Percentiles rank a stretch among this genome's conserved stretches.
Conservation (phyloP, 2,797 vertebrate genomes). For the Pygocentrus nattereri region DNA sequence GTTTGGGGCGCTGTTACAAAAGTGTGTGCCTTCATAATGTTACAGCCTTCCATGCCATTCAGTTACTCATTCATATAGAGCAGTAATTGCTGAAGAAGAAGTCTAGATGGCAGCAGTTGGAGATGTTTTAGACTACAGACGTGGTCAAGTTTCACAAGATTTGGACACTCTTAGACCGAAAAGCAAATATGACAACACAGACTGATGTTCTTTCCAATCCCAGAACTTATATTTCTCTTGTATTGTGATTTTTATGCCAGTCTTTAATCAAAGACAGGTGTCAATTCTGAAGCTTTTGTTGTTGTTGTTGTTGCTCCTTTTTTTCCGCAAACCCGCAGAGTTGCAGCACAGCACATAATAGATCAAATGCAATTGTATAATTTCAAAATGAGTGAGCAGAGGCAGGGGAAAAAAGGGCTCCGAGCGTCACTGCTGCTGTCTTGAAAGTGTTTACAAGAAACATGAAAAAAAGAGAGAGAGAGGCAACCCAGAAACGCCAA, state of each 20-base stretch:
- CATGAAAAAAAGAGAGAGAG: slow-evolving; percentile 75
- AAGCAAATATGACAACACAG: neutral
- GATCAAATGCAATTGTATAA: slow-evolving; percentile 67
- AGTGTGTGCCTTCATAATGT: neutral
- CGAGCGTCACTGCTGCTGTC: slow-evolving; percentile 81
- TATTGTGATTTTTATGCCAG: slow-evolving; percentile 12
- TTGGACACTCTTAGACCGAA: neutral
- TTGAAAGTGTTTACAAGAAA: slow-evolving; percentile 91
- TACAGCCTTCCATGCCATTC: neutral
- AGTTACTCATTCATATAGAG: neutral
- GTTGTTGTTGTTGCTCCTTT: neutral
- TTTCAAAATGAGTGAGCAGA: slow-evolving; percentile 58
- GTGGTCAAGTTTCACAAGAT: neutral
- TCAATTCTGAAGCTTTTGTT: slow-evolving; percentile 11
- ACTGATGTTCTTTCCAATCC: neutral
- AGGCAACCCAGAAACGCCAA: slow-evolving; percentile 79
- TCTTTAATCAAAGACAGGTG: slow-evolving; percentile 22
- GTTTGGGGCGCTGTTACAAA: neutral
- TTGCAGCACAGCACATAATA: slow-evolving; percentile 57
- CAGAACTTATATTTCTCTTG: neutral
- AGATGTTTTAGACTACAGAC: neutral
- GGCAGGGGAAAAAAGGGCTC: slow-evolving; percentile 66
- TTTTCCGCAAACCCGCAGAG: neutral
- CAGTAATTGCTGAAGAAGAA: neutral
- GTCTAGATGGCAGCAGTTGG: neutral